A percentile compares a stretch with the other conserved stretches of the same genome.
These are phyloP conservation scores for Drosophila persimilis DNA, from an alignment of 1,140 invertebrate genomes.

Conservation along the genomic window DNA sequence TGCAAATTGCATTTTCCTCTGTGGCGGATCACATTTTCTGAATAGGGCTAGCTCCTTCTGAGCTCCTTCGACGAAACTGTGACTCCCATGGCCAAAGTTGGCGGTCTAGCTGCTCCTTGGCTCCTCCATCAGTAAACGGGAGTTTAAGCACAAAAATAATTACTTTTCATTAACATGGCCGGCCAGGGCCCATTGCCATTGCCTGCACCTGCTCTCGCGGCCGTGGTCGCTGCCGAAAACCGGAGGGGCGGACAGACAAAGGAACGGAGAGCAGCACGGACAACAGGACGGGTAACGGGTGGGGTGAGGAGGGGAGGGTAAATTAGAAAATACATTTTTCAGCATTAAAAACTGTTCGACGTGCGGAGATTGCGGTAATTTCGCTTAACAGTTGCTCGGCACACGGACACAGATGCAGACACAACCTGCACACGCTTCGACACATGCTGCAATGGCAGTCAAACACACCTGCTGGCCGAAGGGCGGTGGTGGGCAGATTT, in stretches of 20 bases:
- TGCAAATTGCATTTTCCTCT: slow-evolving; percentile 49
- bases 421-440: slow-evolving; percentile 30
- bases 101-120: slow-evolving; percentile 3
- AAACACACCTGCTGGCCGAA: slow-evolving; percentile 62
- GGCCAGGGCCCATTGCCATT: slow-evolving; percentile 34
- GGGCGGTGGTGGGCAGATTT: background rate
- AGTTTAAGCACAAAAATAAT: slow-evolving; percentile 62
- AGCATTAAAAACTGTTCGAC: slow-evolving; percentile 79
- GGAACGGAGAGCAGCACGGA: slow-evolving; percentile 2
- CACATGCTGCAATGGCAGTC: slow-evolving; percentile 70
- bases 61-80: no score
- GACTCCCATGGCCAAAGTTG: background rate
- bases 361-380: slow-evolving; percentile 79
- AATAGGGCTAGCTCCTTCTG: no score
- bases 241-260: slow-evolving; percentile 7
- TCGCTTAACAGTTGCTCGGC: slow-evolving; percentile 69
- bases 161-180: slow-evolving; percentile 67
- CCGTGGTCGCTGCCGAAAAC: slow-evolving; percentile 32
- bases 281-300: slow-evolving; percentile 1
- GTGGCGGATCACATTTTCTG: slow-evolving; percentile 21
- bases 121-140: slow-evolving; percentile 9
- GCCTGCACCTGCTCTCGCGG: slow-evolving; percentile 50
- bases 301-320: slow-evolving; percentile 20
- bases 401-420: slow-evolving; percentile 19
- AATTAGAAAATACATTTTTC: slow-evolving; percentile 80